Percentiles rank a stretch among this genome's conserved stretches.
These are phyloP conservation scores for Hydractinia echinata DNA, from an alignment of 30 jellyfish, hydroid and myxozoan genomes.

Conservation along the genomic window DNA sequence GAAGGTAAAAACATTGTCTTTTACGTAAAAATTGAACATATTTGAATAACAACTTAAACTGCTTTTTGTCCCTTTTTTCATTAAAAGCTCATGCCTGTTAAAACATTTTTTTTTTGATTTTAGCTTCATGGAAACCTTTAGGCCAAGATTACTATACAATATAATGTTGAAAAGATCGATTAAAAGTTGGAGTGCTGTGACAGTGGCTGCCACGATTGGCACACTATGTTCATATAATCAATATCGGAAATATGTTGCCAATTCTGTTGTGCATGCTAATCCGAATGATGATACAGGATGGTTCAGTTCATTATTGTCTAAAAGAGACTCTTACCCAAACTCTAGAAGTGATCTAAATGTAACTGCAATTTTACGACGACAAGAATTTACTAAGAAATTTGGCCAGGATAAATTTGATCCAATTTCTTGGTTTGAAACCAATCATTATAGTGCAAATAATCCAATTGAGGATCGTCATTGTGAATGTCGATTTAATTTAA, in stretches of 20 bases:
- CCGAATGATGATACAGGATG: background rate
- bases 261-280: conserved; percentile 4
- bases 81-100: too few species aligned
- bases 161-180: too few species aligned
- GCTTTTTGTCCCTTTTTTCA: too few species aligned
- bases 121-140: too few species aligned
- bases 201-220: too few species aligned
- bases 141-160: too few species aligned
- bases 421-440: conserved; percentile 81
- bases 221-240: too few species aligned
- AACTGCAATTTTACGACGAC: background rate
- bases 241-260: background rate
- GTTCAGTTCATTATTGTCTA: background rate
- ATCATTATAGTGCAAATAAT: conserved; percentile 62
- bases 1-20: too few species aligned
- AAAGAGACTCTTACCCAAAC: background rate
- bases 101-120: too few species aligned
- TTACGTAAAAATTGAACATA: too few species aligned
- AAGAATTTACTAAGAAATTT: conserved; percentile 2
- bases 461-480: conserved; percentile 97
- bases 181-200: too few species aligned
- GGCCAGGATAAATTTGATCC: conserved; percentile 16
- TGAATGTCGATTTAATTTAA: conserved; percentile 57
- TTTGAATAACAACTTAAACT: too few species aligned
- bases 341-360: background rate